These are phyloP conservation scores for Gymnopithys bicolor DNA, from an alignment of 2,797 vertebrate genomes.

Conservation along the genomic window DNA sequence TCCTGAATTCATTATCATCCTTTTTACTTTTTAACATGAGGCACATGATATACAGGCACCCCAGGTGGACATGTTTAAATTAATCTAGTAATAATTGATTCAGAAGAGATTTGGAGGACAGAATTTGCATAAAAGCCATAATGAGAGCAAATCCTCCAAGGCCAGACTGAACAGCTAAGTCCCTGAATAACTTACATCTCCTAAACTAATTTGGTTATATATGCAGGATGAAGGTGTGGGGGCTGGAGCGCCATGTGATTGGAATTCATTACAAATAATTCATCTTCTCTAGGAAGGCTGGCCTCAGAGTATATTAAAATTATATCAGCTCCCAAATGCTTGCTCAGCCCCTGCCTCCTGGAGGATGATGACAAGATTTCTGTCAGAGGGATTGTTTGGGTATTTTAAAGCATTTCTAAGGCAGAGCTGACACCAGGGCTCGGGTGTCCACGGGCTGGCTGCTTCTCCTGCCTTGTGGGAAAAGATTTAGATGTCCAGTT, in stretches of 20 bases:
- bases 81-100: constrained; percentile 78
- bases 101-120: constrained; percentile 72
- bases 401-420: background rate
- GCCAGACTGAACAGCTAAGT: constrained; percentile 66
- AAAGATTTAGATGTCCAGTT: background rate
- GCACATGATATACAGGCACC: constrained; percentile 60
- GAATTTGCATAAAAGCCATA: constrained; percentile 73
- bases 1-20: constrained; percentile 36
- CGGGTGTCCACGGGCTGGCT: background rate
- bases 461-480: background rate
- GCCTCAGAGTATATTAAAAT: constrained; percentile 35
- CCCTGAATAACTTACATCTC: constrained; percentile 71
- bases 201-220: constrained; percentile 70
- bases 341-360: constrained; percentile 3
- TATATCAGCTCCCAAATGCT: background rate
- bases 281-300: constrained; percentile 38
- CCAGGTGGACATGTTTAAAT: constrained; percentile 69
- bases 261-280: constrained; percentile 69
- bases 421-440: background rate
- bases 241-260: constrained; percentile 55
- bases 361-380: background rate
- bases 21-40: constrained; percentile 60
- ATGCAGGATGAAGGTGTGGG: constrained; percentile 53
- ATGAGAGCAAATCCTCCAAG: constrained; percentile 73
- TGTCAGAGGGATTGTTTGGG: background rate